Percentiles rank a stretch among this genome's conserved stretches.
These are phyloP conservation scores for Morinoia aosen DNA, from an alignment of 2,888 invertebrate species.

Conservation along the genomic window DNA sequence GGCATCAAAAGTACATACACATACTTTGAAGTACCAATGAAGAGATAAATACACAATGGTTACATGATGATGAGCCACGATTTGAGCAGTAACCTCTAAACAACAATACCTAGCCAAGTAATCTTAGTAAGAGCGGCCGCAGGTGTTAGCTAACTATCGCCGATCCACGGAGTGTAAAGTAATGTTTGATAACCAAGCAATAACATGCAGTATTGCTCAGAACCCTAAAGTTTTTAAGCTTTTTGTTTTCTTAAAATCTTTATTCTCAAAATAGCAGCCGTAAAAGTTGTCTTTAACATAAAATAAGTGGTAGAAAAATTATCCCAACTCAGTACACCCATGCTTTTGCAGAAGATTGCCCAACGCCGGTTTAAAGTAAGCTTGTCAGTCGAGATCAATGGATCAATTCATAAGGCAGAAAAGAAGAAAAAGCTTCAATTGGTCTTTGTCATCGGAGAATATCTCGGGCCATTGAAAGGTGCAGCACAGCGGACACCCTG, in stretches of 20 bases:
- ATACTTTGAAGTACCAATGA: no score
- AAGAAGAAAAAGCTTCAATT: constrained; percentile 14
- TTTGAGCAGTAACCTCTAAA: background rate
- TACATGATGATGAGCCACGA: no score
- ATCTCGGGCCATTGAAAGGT: background rate
- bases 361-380: background rate
- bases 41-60: no score
- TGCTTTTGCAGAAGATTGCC: background rate
- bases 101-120: background rate
- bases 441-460: constrained; percentile 21
- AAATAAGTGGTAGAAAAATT: background rate
- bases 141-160: background rate
- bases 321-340: background rate
- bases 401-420: background rate
- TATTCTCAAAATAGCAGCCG: background rate
- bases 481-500: background rate
- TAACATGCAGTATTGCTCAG: background rate
- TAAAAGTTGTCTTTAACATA: background rate
- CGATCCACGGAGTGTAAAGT: background rate
- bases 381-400: background rate
- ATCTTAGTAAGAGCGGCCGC: background rate
- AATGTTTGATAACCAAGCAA: background rate
- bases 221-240: background rate
- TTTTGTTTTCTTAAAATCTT: background rate
- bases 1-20: no score